Conservation (phyloP, 1,140 invertebrate genomes). For the Drosophila teissieri region DNA sequence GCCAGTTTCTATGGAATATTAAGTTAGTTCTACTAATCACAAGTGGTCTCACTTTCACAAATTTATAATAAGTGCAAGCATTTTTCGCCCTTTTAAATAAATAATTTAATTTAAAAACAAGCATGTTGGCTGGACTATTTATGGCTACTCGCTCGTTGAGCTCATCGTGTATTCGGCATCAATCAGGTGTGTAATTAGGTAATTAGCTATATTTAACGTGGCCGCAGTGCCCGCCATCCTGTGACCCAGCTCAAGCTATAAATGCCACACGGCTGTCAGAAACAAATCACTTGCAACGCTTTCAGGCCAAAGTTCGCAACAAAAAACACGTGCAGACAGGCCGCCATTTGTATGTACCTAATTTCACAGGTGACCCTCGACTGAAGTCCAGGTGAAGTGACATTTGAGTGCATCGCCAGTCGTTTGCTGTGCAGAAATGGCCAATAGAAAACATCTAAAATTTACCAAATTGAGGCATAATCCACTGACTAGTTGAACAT, state of each 20-base stretch:
- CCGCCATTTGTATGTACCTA: neutral
- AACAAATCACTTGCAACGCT: slow-evolving; percentile 23
- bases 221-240: neutral
- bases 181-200: slow-evolving; percentile 16
- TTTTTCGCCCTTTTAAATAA: neutral
- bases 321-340: slow-evolving; percentile 43
- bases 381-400: slow-evolving; percentile 2
- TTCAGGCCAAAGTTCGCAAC: neutral
- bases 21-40: neutral
- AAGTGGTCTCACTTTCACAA: too few relatives aligned
- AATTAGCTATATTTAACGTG: slow-evolving; percentile 24
- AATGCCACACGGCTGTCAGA: slow-evolving; percentile 18
- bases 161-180: slow-evolving; percentile 10
- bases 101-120: slow-evolving; percentile 7
- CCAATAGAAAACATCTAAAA: neutral
- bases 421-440: neutral
- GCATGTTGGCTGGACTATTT: too few relatives aligned
- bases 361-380: slow-evolving; percentile 22
- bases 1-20: too few relatives aligned
- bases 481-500: too few relatives aligned
- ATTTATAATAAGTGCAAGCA: neutral
- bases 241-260: slow-evolving; percentile 11
- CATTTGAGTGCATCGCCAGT: slow-evolving; percentile 38
- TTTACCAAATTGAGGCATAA: neutral
- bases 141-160: neutral